A percentile compares a stretch with the other conserved stretches of the same genome.
Evolutionary conservation across 2,888 invertebrate species (phyloP).

Genomic region (Acronicta alni): DNA sequence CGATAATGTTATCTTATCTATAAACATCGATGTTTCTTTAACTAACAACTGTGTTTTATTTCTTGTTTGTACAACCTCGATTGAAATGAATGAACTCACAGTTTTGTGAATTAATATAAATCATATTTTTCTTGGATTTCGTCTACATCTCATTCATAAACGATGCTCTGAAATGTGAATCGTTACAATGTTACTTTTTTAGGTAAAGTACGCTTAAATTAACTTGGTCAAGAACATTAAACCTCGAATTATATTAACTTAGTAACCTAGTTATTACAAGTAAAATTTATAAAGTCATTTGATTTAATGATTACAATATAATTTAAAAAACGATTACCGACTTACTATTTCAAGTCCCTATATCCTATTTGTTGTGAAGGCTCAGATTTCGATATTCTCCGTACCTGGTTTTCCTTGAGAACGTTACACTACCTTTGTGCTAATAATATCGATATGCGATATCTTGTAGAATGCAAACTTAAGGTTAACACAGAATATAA

Average conservation of each 20-base stretch:
- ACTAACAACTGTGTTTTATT: slow-evolving; percentile 40
- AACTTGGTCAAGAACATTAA: background rate
- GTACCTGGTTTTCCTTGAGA: slow-evolving; percentile 51
- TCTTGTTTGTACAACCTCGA: slow-evolving; percentile 50
- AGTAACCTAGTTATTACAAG: background rate
- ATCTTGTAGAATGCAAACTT: slow-evolving; percentile 51
- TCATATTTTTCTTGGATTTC: slow-evolving; percentile 38
- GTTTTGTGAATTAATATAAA: slow-evolving; percentile 32
- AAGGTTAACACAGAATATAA: slow-evolving; percentile 34
- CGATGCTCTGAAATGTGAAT: slow-evolving; percentile 14
- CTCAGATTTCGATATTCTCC: slow-evolving; percentile 39
- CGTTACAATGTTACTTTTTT: slow-evolving; percentile 15
- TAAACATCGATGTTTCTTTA: slow-evolving; percentile 36
- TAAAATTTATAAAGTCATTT: background rate
- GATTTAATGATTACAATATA: background rate
- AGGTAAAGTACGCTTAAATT: background rate
- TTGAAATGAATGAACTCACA: slow-evolving; percentile 39
- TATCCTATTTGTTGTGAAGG: slow-evolving; percentile 15
- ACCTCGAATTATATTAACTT: slow-evolving; percentile 1
- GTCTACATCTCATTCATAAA: slow-evolving; percentile 42
- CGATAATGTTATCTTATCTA: slow-evolving; percentile 39
- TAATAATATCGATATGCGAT: slow-evolving; percentile 51
- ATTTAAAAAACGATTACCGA: background rate
- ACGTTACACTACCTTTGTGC: slow-evolving; percentile 33
- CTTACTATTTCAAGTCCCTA: background rate